Evolutionary conservation across 2,797 vertebrate genomes (phyloP).

Genomic region (Malacoraja senta): DNA sequence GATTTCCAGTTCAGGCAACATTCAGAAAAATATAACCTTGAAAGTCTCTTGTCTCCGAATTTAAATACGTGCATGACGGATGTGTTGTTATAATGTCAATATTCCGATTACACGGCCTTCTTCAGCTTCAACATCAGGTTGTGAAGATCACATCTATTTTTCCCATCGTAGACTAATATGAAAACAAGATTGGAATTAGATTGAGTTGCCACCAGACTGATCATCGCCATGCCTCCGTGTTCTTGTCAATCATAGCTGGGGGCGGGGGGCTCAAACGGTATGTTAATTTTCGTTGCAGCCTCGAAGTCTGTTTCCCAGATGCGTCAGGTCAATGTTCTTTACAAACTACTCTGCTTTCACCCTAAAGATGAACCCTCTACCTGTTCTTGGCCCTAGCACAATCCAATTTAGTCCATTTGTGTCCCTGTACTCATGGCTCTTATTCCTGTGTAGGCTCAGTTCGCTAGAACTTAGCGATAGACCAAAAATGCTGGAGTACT

Average conservation of each 20-base stretch:
- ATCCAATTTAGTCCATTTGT: not conserved
- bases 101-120: not conserved
- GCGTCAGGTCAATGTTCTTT: not conserved
- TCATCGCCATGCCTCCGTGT: not conserved
- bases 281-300: not conserved
- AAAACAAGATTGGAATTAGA: slow-evolving; percentile 6
- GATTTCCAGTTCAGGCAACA: not conserved
- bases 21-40: not conserved
- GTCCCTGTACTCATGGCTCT: not conserved
- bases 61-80: not conserved
- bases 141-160: not conserved
- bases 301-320: not conserved
- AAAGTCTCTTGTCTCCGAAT: not conserved
- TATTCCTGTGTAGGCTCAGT: not conserved
- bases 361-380: not conserved
- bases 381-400: not conserved
- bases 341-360: not conserved
- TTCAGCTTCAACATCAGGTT: not conserved
- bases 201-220: not conserved
- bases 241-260: not conserved
- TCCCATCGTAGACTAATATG: not conserved
- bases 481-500: too few relatives aligned
- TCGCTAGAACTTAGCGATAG: too few relatives aligned
- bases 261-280: not conserved
- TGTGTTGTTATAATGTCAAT: not conserved